phyloP scores from a whole-genome alignment of 2,888 invertebrate genomes.

The Stenchaetothrips biformis region DNA sequence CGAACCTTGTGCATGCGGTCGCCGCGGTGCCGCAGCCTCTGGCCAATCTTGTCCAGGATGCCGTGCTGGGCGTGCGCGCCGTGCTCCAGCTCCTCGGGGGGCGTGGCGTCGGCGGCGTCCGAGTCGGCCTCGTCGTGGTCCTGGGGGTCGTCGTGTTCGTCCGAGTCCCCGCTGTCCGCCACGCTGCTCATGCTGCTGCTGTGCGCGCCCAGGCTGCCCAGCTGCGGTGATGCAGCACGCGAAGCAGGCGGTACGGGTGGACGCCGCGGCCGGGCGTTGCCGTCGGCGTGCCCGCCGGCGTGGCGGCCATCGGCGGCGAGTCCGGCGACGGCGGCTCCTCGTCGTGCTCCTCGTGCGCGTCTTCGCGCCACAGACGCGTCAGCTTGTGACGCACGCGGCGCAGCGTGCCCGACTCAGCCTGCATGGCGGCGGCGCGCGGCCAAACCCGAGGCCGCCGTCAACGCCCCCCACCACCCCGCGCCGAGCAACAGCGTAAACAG shows the following conservation, averaged over 20 bases:
- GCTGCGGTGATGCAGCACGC: conserved; percentile 35
- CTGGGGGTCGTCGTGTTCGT: conserved; percentile 32
- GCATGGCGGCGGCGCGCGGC: not conserved
- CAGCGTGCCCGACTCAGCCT: conserved; percentile 34
- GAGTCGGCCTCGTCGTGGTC: conserved; percentile 35
- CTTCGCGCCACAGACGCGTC: conserved; percentile 36
- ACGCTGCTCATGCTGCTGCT: not conserved
- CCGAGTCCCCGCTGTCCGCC: conserved; percentile 7
- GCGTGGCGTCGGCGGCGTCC: conserved; percentile 32
- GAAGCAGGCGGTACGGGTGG: conserved; percentile 34
- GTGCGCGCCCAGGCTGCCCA: conserved; percentile 13
- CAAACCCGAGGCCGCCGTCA: conserved; percentile 26
- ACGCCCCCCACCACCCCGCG: not conserved
- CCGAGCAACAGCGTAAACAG: not conserved
- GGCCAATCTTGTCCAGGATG: conserved; percentile 52
- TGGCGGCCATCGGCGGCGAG: not conserved
- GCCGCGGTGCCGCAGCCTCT: conserved; percentile 52
- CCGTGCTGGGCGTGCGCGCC: conserved; percentile 30
- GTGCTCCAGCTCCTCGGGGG: conserved; percentile 3
- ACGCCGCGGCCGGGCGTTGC: conserved; percentile 26
- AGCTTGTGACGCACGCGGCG: conserved; percentile 36
- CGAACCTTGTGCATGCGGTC: conserved; percentile 58
- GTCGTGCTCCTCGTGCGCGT: conserved; percentile 35
- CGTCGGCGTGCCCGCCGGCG: conserved; percentile 19
- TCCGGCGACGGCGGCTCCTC: not conserved